Evolutionary conservation across 2,113 vertebrate species (phyloP).

Genomic region (Columba livia): DNA sequence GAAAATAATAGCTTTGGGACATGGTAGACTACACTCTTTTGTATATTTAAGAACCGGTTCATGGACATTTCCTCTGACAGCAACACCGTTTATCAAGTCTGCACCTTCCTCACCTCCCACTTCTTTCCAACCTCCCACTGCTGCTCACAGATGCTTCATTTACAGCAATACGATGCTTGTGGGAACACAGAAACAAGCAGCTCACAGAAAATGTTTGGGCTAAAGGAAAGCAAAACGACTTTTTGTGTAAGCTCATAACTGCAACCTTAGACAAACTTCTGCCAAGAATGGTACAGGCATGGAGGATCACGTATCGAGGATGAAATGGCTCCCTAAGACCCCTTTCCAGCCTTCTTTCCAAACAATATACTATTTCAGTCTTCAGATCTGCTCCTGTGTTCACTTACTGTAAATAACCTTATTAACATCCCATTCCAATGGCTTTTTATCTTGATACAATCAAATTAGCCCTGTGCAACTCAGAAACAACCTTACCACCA

Average conservation of each 20-base stretch:
- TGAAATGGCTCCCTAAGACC: not conserved
- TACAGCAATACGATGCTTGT: not conserved
- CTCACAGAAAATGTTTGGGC: not conserved
- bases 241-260: not conserved
- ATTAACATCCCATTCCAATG: not conserved
- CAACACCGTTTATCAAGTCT: not conserved
- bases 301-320: fast-evolving
- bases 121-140: not conserved
- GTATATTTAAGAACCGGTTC: not conserved
- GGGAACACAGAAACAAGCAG: not conserved
- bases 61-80: not conserved
- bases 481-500: not conserved
- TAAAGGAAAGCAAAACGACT: not conserved
- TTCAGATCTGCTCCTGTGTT: not conserved
- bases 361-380: not conserved
- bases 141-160: not conserved
- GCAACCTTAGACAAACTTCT: not conserved
- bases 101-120: not conserved
- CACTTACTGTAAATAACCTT: not conserved
- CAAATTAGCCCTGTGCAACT: not conserved
- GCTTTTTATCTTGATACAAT: not conserved
- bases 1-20: not conserved
- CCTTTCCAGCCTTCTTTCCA: not conserved
- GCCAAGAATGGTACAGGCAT: not conserved
- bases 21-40: not conserved